phyloP scores from a whole-genome alignment of 2,113 vertebrate species.

The Brevimyrus niger region DNA sequence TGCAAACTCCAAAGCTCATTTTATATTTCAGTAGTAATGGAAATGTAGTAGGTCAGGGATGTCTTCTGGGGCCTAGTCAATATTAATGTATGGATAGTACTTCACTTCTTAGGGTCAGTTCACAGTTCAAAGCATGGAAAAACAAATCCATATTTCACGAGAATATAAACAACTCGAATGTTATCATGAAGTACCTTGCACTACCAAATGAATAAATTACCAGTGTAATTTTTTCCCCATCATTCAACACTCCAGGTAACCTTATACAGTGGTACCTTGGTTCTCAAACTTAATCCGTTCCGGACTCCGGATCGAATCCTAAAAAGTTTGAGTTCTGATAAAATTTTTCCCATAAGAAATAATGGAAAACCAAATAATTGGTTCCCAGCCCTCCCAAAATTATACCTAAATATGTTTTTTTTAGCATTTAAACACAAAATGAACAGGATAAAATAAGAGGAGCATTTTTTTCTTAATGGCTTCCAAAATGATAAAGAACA shows the following conservation, averaged over 20 bases:
- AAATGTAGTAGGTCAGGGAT: background rate
- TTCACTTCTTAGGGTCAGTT: background rate
- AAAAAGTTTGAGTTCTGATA: no score
- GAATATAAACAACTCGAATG: background rate
- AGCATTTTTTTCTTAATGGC: no score
- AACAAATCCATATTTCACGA: background rate
- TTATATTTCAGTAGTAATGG: background rate
- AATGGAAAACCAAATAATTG: no score
- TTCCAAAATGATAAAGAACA: no score
- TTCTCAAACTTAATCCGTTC: no score
- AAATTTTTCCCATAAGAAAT: no score
- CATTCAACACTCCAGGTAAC: background rate
- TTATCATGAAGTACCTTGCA: background rate
- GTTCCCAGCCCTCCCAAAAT: no score
- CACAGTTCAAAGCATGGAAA: background rate
- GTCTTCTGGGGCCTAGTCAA: background rate
- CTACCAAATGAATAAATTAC: background rate
- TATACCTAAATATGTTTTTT: no score
- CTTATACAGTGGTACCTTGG: no score
- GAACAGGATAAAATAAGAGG: no score
- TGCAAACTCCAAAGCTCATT: background rate
- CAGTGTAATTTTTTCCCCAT: background rate
- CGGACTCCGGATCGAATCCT: no score
- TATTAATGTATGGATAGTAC: background rate
- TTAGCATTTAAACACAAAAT: no score